Conservation (phyloP, 2,888 invertebrate genomes). For the Pollenia griseotomentosa region DNA sequence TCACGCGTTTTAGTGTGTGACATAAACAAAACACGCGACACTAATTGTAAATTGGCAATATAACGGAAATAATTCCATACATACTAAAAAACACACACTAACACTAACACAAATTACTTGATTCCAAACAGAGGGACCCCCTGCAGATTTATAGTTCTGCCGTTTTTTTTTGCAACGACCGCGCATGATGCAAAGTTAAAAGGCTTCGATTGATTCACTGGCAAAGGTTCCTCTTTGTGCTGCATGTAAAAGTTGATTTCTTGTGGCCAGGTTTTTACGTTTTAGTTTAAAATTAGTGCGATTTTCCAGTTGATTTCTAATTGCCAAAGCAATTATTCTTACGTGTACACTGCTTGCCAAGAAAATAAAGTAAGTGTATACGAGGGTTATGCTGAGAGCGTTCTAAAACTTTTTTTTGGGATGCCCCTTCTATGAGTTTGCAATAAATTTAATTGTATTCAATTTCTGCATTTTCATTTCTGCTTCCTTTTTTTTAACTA, state of each 20-base stretch:
- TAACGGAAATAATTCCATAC: conserved; percentile 48
- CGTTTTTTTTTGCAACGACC: background rate
- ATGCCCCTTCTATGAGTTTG: too few species aligned
- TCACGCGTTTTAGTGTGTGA: conserved; percentile 63
- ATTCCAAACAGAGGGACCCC: conserved; percentile 33
- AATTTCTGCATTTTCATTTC: too few species aligned
- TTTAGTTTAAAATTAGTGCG: conserved; percentile 42
- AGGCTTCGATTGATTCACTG: background rate
- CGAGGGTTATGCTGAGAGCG: background rate
- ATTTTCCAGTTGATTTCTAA: conserved; percentile 61
- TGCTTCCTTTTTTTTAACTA: too few species aligned
- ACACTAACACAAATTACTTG: conserved; percentile 3
- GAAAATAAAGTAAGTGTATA: background rate
- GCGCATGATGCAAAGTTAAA: conserved; percentile 6
- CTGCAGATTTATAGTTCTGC: conserved; percentile 43
- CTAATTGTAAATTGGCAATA: conserved; percentile 70
- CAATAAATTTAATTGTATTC: too few species aligned
- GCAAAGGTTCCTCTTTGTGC: conserved; percentile 39
- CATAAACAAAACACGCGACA: conserved; percentile 70
- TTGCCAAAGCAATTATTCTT: conserved; percentile 28
- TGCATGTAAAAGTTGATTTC: conserved; percentile 28
- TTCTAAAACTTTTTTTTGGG: background rate
- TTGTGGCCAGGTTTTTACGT: conserved; percentile 9
- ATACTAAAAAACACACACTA: background rate
- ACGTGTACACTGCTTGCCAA: background rate